These are phyloP conservation scores for Prorops nasuta DNA, from an alignment of 1,140 invertebrate species.

Conservation along the genomic window DNA sequence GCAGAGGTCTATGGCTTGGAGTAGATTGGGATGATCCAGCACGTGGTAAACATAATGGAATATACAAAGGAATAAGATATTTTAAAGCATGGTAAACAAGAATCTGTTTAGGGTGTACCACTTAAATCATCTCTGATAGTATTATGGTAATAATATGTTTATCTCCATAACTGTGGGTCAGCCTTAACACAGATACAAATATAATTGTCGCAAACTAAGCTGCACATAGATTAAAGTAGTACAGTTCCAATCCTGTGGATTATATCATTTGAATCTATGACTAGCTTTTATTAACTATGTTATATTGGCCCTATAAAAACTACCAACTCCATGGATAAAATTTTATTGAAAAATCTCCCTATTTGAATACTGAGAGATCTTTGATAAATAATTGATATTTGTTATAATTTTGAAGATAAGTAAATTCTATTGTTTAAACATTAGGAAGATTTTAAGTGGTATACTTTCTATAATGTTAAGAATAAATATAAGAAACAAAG, in stretches of 20 bases:
- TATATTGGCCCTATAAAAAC: no score
- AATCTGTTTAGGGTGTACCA: conserved; percentile 10
- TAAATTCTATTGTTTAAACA: no score
- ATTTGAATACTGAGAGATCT: no score
- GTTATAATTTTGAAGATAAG: no score
- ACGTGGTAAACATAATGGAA: conserved; percentile 89
- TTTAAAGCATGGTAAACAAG: conserved; percentile 72
- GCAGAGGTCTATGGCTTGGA: conserved; percentile 76
- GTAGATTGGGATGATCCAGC: conserved; percentile 89
- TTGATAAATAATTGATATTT: no score
- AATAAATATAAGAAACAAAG: not conserved
- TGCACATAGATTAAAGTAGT: no score
- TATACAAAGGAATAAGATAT: conserved; percentile 75
- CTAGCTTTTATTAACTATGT: no score
- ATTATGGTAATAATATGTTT: not conserved
- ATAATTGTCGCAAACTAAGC: not conserved
- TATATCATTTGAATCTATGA: no score
- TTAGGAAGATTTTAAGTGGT: conserved; percentile 5
- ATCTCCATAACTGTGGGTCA: not conserved
- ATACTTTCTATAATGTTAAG: not conserved
- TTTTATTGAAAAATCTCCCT: no score
- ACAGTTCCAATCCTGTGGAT: no score
- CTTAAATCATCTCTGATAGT: no score
- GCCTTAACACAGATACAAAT: not conserved
- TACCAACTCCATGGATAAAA: no score